Evolutionary conservation across 1,140 invertebrate species (phyloP).

Genomic region (Nebria ingens): DNA sequence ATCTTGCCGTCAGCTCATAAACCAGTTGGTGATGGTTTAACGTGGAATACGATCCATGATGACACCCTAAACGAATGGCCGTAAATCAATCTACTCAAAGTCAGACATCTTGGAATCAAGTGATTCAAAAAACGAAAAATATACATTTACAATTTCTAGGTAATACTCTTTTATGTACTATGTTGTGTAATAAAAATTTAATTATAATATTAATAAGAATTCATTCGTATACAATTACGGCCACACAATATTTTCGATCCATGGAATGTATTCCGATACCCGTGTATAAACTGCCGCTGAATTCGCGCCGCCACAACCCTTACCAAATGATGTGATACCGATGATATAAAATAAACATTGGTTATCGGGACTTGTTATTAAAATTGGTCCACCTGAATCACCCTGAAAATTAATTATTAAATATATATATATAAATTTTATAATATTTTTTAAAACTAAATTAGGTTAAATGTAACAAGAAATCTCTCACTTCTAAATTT

Average conservation of each 20-base stretch:
- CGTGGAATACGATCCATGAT: conserved; percentile 59
- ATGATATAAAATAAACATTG: conserved; percentile 36
- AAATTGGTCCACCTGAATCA: conserved; percentile 46
- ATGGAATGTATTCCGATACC: conserved; percentile 41
- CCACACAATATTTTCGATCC: conserved; percentile 44
- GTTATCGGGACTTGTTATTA: conserved; percentile 28
- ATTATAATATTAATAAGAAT: neutral
- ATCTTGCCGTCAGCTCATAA: conserved; percentile 71
- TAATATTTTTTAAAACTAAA: conserved; percentile 1
- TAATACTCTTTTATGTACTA: neutral
- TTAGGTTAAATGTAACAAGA: conserved; percentile 4
- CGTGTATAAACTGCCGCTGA: conserved; percentile 41
- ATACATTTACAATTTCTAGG: neutral
- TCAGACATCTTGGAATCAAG: too few relatives aligned
- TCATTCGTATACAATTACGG: conserved; percentile 19
- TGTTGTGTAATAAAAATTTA: neutral
- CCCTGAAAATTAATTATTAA: conserved; percentile 33
- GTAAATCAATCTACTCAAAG: conserved; percentile 24
- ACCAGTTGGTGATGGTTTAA: conserved; percentile 67
- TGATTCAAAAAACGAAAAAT: too few relatives aligned
- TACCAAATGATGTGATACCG: conserved; percentile 41
- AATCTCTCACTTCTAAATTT: neutral
- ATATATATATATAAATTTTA: neutral
- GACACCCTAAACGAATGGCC: conserved; percentile 41
- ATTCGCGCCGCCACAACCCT: conserved; percentile 35